A percentile compares a stretch with the other conserved stretches of the same genome.
These are phyloP conservation scores for Apteryx owenii DNA, from an alignment of 2,113 vertebrate genomes.

Conservation along the genomic window DNA sequence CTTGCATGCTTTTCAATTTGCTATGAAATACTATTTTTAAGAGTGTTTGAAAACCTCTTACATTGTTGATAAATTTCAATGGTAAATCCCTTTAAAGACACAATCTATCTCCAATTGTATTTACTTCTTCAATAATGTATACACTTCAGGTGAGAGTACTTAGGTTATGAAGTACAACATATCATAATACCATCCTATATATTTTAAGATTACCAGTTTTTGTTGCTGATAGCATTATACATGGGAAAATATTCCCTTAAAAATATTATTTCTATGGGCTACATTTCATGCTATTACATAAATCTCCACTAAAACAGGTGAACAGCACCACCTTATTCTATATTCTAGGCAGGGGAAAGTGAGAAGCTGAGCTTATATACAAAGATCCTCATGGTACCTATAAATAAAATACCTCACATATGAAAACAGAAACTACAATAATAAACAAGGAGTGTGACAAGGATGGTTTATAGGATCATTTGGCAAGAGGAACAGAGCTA, in stretches of 20 bases:
- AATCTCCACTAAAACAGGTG: background rate
- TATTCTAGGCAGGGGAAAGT: background rate
- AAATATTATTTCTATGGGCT: background rate
- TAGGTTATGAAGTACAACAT: background rate
- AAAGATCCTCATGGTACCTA: background rate
- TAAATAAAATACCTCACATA: background rate
- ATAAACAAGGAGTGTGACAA: background rate
- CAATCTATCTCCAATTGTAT: background rate
- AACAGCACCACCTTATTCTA: background rate
- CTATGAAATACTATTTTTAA: background rate
- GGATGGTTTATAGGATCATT: background rate
- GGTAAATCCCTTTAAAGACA: background rate
- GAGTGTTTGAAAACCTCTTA: background rate
- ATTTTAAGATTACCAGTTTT: background rate
- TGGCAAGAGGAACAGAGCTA: fast-evolving
- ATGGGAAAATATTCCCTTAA: background rate
- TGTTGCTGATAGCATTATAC: background rate
- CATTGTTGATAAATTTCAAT: background rate
- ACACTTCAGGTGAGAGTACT: background rate
- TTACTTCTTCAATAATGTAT: background rate
- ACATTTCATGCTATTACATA: background rate
- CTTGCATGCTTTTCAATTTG: background rate
- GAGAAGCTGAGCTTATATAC: background rate
- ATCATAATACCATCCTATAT: background rate
- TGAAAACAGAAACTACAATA: background rate